phyloP scores from a whole-genome alignment of 1,140 invertebrate genomes.

The Gonatopus flavifemur region DNA sequence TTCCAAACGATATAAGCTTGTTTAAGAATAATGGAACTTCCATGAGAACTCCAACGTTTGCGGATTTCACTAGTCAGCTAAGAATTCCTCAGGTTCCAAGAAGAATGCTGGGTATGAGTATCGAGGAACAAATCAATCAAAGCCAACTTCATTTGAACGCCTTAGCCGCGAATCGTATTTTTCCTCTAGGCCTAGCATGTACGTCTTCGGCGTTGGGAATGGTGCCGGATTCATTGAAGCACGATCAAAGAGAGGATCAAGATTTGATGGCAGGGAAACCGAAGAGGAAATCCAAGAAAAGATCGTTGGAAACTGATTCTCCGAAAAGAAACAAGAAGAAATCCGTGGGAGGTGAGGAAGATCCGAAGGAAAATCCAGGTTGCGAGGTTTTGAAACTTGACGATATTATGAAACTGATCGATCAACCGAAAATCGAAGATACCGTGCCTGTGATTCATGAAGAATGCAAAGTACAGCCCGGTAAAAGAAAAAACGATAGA shows the following conservation, averaged over 20 bases:
- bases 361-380: slow-evolving; percentile 10
- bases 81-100: too few relatives aligned
- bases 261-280: neutral
- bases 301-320: slow-evolving; percentile 27
- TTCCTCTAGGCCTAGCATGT: too few relatives aligned
- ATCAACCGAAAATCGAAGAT: slow-evolving; percentile 8
- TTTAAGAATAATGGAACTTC: too few relatives aligned
- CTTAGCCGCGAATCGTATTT: too few relatives aligned
- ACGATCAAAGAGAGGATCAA: neutral
- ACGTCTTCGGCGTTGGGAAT: too few relatives aligned
- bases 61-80: too few relatives aligned
- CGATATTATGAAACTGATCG: slow-evolving; percentile 36
- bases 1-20: too few relatives aligned
- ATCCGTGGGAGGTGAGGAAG: slow-evolving; percentile 12
- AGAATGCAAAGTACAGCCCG: slow-evolving; percentile 17
- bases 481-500: slow-evolving; percentile 33
- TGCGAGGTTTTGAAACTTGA: slow-evolving; percentile 27
- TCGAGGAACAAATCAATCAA: too few relatives aligned
- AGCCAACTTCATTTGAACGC: too few relatives aligned
- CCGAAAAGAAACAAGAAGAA: slow-evolving; percentile 37
- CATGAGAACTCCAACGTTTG: too few relatives aligned
- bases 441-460: too few relatives aligned
- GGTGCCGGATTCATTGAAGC: slow-evolving; percentile 2
- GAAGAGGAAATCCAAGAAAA: slow-evolving; percentile 33
- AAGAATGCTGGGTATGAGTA: too few relatives aligned